Base-by-base conservation (phyloP, 37 sponge, comb jelly and placozoan genomes). In the Crambe crambe region DNA sequence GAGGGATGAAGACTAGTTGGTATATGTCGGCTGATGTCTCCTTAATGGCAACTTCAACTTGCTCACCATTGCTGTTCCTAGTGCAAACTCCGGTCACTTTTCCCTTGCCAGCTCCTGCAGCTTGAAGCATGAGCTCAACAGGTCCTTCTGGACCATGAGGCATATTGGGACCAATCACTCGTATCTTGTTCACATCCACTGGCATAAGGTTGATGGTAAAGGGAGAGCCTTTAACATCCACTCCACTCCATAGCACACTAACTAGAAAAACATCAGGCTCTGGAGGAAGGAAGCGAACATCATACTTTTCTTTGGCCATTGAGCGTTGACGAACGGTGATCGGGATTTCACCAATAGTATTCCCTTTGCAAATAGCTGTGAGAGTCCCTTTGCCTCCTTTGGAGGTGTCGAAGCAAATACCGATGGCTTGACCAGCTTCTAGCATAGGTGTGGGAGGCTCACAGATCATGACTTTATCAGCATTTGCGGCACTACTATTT, bases 161-260 rank as follows among this genome's bases (percentile, higher is more conserved):
- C 56, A 76, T 77, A 23, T 65, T 81, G 21, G 89, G 89, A 1
- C 81, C 89, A 32, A 82, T 82, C 26, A 82, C 89, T 37, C 47
- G 54, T 2, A 92, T 60, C 82, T 85, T 85, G 40, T 32, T 70
- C 26, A 79, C 72, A 27, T 90, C 82, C 8, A 81, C 82, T 6
- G 90, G 81, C 69, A 76, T 62, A 34, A 80, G 86, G 51, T 94
- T 86, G 73, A 94, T 74, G 2, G 72, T 79, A 64, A 88, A 94
- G 15, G 95, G 95, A 42, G 87, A 86, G 21, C 93, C 89, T 22
- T 88, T 87, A 22, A 91, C 62, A 65, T 84, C 68, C 58, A 74
- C 26, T 6, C 76, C 89, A 20, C 80, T 78, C 88, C 89, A 94
- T n/a, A 78, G 29, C 15, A 91, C 83, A 42, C 40, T 63, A 6